Conservation (phyloP, 2,113 vertebrate species). For the Cololabis saira region DNA sequence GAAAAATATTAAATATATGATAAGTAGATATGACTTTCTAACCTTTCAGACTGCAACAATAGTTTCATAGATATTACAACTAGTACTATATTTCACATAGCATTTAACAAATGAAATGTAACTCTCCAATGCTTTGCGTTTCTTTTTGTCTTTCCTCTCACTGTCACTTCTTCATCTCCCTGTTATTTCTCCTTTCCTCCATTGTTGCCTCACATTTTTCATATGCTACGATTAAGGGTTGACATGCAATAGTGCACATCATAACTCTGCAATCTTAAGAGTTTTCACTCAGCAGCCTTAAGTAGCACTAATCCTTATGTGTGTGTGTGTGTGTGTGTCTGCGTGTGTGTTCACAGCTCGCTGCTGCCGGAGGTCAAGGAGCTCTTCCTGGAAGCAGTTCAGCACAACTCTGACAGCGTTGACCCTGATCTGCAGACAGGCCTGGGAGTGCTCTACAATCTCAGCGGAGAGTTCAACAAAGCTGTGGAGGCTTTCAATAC, state of each 20-base stretch:
- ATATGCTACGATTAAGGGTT: slow-evolving; percentile 1
- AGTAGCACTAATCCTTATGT: slow-evolving; percentile 46
- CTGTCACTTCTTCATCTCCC: neutral
- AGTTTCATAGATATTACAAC: neutral
- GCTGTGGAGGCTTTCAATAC: slow-evolving; percentile 97
- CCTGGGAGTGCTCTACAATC: slow-evolving; percentile 95
- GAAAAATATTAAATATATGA: neutral
- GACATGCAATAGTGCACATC: slow-evolving; percentile 36
- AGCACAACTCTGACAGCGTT: slow-evolving; percentile 90
- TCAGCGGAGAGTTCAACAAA: slow-evolving; percentile 96
- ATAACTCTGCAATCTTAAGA: slow-evolving; percentile 15
- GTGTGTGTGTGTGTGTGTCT: slow-evolving; percentile 13
- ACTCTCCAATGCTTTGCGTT: neutral
- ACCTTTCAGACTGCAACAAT: neutral
- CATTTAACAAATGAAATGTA: neutral
- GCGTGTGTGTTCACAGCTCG: slow-evolving; percentile 75
- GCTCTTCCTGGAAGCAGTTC: slow-evolving; percentile 92
- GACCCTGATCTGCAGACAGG: slow-evolving; percentile 97
- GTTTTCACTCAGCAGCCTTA: slow-evolving; percentile 37
- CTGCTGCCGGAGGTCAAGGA: slow-evolving; percentile 92
- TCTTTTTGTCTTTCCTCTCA: neutral
- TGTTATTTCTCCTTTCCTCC: neutral
- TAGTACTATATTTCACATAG: neutral
- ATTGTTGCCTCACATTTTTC: neutral
- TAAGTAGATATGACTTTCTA: neutral